A percentile compares a stretch with the other conserved stretches of the same genome.
Conservation (phyloP, 2,797 vertebrate genomes). For the Tragopan temminckii region DNA sequence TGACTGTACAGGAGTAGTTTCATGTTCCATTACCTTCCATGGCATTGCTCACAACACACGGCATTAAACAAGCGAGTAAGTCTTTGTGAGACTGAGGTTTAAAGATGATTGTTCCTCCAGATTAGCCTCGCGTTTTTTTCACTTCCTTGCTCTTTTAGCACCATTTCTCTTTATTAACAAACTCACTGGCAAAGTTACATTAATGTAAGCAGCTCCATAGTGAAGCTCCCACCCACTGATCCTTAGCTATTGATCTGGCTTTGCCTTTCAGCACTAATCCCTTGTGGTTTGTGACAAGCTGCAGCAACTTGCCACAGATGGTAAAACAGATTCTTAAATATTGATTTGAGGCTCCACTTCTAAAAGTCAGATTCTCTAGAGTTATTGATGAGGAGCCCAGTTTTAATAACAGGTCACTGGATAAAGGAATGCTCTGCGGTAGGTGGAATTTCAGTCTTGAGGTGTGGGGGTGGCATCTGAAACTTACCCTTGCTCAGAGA, state of each 20-base stretch:
- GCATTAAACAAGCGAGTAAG: neutral
- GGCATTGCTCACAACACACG: neutral
- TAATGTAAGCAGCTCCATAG: conserved; percentile 6
- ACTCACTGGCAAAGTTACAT: conserved; percentile 34
- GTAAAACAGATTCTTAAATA: conserved; percentile 68
- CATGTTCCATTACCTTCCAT: conserved; percentile 34
- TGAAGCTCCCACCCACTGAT: conserved; percentile 36
- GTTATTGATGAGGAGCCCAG: conserved; percentile 34
- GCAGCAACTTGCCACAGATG: conserved; percentile 50
- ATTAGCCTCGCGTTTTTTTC: neutral
- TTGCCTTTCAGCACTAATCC: conserved; percentile 59
- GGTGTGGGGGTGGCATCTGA: neutral
- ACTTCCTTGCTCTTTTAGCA: conserved; percentile 5
- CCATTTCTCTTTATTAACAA: conserved; percentile 48
- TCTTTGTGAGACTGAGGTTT: neutral
- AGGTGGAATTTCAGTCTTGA: neutral
- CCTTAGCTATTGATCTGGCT: conserved; percentile 61
- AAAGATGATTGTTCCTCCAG: neutral
- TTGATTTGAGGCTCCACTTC: conserved; percentile 49
- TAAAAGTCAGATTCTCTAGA: conserved; percentile 28
- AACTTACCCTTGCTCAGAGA: neutral
- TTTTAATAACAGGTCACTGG: conserved; percentile 10
- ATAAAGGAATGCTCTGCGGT: neutral
- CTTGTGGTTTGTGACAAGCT: conserved; percentile 41
- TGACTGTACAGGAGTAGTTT: conserved; percentile 14